Evolutionary conservation across 1,140 invertebrate genomes (phyloP), one percentile per base, ranked within the genome.

Genomic region (Pseudomyrmex gracilis): DNA sequence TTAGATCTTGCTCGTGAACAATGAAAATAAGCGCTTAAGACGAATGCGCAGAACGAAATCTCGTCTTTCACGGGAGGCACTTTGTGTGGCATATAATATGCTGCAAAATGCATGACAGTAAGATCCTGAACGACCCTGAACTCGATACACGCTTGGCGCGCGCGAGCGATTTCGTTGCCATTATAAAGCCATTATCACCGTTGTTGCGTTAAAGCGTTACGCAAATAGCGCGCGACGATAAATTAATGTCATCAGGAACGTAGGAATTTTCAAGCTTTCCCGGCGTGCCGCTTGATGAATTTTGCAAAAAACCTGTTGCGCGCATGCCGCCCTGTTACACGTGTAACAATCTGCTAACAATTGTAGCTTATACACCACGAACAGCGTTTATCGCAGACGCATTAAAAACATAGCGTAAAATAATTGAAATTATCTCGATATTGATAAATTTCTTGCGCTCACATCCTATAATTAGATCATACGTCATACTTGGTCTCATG

Each of bases 271-370:
- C 71, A 60, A 82, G 57, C 68, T 64, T 74, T 74, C 57, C 78
- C 9, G 34, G 43, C 64, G 24, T 20, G 55, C 34, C 13, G 49
- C 17, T 13, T 45, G 13, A 20, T 57, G 67, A 34, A 76, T 88
- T 88, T 88, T 88, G 87, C 87, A 87, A 87, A 88, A 88, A 88
- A 85, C 87, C 82, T 88, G 77, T 80, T 85, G 71, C 83, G 77
- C 77, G 64, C 87, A 85, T 87, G 85, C 57, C 87, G 24, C 73
- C 86, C 86, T 87, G 85, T 78, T 87, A 84, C 58, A n/a, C 60
- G 66, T 87, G 85, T 76, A 87, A 87, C 83, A 87, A 87, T 87
- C 45, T 84, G 66, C 83, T 85, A 87, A 87, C 86, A 87, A 87
- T 87, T 34, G 57, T 47, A 61, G 58, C 60, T 60, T 34, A 34